Conservation (phyloP, 1,140 invertebrate genomes). For the Aphelenchoides besseyi region DNA sequence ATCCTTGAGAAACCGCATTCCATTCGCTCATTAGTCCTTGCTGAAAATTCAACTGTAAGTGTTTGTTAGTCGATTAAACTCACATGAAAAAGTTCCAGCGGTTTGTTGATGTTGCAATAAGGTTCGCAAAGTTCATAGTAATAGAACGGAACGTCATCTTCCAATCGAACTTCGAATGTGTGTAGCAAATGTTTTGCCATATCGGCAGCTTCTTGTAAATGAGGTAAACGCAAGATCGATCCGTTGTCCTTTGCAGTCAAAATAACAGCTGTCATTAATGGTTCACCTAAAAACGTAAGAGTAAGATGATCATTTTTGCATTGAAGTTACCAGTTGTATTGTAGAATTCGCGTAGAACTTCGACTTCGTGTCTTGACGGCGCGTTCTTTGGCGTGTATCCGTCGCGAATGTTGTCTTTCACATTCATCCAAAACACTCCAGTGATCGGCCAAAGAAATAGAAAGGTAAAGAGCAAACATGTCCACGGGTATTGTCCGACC, state of each 20-base stretch:
- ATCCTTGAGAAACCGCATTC: not conserved
- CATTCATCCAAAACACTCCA: constrained; percentile 51
- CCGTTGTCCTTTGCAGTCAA: constrained; percentile 44
- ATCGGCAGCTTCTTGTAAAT: constrained; percentile 39
- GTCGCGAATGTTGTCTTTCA: constrained; percentile 58
- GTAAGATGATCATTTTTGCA: not conserved
- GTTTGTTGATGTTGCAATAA: constrained; percentile 52
- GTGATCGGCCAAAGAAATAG: not conserved
- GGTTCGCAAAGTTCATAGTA: constrained; percentile 51
- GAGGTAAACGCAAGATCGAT: constrained; percentile 48
- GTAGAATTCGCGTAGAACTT: constrained; percentile 52
- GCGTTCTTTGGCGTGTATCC: constrained; percentile 59
- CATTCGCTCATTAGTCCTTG: constrained; percentile 24
- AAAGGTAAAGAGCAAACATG: not conserved
- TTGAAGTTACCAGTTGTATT: constrained; percentile 42
- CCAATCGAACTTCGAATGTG: constrained; percentile 40
- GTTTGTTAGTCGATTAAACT: not conserved
- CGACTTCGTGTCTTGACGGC: constrained; percentile 53
- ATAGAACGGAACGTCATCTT: constrained; percentile 29
- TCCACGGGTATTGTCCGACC: not conserved
- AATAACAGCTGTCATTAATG: constrained; percentile 53
- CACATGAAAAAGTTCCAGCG: constrained; percentile 52
- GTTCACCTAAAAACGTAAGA: constrained; percentile 40
- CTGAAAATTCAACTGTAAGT: constrained; percentile 31
- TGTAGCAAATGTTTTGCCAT: constrained; percentile 36